phyloP scores from a whole-genome alignment of 2,888 invertebrate genomes.

The Germaria angustata region DNA sequence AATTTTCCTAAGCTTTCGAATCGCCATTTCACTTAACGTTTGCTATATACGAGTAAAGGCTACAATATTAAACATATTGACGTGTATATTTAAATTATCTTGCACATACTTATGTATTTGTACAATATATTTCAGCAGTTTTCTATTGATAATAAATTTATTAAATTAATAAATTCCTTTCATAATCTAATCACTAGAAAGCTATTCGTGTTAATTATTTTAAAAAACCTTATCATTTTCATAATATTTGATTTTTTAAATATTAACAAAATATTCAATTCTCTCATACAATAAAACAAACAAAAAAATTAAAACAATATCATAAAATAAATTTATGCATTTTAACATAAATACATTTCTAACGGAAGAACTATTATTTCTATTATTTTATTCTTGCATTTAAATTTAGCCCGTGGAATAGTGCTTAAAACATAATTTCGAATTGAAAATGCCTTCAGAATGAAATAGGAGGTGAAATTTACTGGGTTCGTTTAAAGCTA shows the following conservation, averaged over 20 bases:
- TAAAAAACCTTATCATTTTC: no score
- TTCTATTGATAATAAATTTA: constrained; percentile 29
- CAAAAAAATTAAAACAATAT: not conserved
- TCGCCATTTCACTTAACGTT: not conserved
- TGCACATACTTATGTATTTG: no score
- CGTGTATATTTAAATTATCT: no score
- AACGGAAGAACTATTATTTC: constrained; percentile 32
- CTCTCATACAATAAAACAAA: no score
- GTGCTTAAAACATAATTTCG: not conserved
- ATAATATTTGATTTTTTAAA: not conserved
- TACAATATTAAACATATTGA: not conserved
- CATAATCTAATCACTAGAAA: constrained; percentile 58
- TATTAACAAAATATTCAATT: not conserved
- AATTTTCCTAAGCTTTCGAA: not conserved
- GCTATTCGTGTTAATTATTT: constrained; percentile 11
- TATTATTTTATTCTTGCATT: constrained; percentile 38
- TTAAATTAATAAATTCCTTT: constrained; percentile 43
- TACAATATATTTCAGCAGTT: not conserved
- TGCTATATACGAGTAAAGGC: not conserved
- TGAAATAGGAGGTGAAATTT: constrained; percentile 53
- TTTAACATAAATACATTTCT: not conserved
- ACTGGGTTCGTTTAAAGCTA: not conserved
- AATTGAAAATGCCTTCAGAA: constrained; percentile 17
- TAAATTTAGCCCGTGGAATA: not conserved
- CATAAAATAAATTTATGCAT: not conserved